Evolutionary conservation across 2,797 vertebrate species (phyloP).

Genomic region (Cichlasoma orientale): DNA sequence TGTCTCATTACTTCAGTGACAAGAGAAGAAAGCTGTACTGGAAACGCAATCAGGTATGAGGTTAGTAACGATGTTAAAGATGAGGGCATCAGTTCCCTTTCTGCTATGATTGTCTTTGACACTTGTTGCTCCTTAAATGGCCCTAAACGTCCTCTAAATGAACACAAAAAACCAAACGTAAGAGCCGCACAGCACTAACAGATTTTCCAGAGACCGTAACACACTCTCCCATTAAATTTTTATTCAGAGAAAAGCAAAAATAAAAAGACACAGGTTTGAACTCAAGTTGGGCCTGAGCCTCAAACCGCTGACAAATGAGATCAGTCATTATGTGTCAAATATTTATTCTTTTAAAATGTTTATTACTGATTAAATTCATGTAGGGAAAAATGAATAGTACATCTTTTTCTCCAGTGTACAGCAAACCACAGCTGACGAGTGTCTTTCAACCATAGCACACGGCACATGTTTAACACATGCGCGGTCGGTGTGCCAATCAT

Average conservation of each 20-base stretch:
- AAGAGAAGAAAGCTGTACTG: not conserved
- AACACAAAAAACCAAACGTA: not conserved
- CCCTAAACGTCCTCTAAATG: not conserved
- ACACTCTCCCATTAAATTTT: slow-evolving; percentile 49
- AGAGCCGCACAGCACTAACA: not conserved
- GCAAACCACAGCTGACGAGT: slow-evolving; percentile 82
- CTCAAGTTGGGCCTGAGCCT: slow-evolving; percentile 35
- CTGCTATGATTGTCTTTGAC: too few species aligned
- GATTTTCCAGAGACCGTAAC: slow-evolving; percentile 9
- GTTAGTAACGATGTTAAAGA: not conserved
- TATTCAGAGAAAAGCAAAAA: slow-evolving; percentile 59
- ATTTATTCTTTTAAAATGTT: slow-evolving; percentile 84
- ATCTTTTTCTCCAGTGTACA: slow-evolving; percentile 86
- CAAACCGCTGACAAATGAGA: slow-evolving; percentile 58
- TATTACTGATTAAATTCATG: slow-evolving; percentile 84
- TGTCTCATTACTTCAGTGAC: not conserved
- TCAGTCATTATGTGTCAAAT: slow-evolving; percentile 74
- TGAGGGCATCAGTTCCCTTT: not conserved
- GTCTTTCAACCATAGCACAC: slow-evolving; percentile 73
- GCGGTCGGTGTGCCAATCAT: slow-evolving; percentile 63
- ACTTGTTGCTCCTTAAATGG: not conserved
- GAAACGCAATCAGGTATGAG: not conserved
- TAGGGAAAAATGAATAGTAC: slow-evolving; percentile 79
- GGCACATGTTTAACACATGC: slow-evolving; percentile 62
- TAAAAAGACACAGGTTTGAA: slow-evolving; percentile 46